Base-by-base conservation (phyloP, 2,888 invertebrate genomes). In the Dryococelus australis region DNA sequence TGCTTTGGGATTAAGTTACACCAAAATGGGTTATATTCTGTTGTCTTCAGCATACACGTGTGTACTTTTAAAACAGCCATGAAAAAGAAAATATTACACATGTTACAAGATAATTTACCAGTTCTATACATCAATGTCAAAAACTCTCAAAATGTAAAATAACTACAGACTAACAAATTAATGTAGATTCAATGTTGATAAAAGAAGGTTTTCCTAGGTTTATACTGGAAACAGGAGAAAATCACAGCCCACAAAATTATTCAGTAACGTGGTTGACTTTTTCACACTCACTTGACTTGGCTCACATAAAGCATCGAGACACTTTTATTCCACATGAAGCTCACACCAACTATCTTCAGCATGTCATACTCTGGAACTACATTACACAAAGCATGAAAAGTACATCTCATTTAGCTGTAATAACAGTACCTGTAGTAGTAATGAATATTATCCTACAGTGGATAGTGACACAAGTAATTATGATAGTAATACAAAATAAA, bases 401-500 rank as follows among this genome's bases (percentile, higher is more conserved):
- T 9, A 84, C 35, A 43, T 24, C 43, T 43, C 43, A n/a, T 43
- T 5, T n/a, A 85, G 53, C 43, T 43, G 20, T 85, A 85, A 47
- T 85, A 85, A 47, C 43, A 85, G 26, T 85, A 85, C 35, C 43
- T 43, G 26, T 85, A 85, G n/a, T 85, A 85, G 16, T 85, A 47
- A 85, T 85, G 43, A 85, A 43, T 43, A 85, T 51, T 20, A 85
- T 85, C 20, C 35, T 85, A 85, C 35, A 43, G 43, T 24, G 8
- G 26, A 85, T 85, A 85, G n/a, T 85, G 47, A 85, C 13, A 85
- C 35, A 9, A 85, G 47, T 51, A 85, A 51, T 51, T n/a, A 85
- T 83, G 43, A 28, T 83, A 83, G 43, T 0, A 83, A 10, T 83
- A 83, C 43, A 83, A 35, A 83, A 83, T 83, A 83, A 83, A 35